Evolutionary conservation across 2,113 vertebrate species (phyloP), one percentile per base, ranked within the genome.

Genomic region (Sebastes schlegelii): DNA sequence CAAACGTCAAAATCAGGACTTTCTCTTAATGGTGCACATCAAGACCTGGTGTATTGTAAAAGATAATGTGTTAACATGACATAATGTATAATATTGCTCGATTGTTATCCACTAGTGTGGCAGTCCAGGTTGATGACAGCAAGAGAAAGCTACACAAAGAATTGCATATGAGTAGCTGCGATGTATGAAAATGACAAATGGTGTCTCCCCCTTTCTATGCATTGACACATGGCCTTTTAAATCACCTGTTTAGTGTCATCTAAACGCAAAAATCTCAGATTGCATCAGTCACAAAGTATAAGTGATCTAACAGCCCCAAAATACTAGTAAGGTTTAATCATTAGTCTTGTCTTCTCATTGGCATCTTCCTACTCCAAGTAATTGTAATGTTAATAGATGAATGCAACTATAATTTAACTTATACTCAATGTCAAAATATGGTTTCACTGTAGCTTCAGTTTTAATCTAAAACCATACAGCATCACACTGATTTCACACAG

Each of bases 131-230:
- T 5, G 14, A 16, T 69, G 77, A 40, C 21, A 86, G 67, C 26
- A 61, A 46, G 2, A 58, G 16, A 65, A 42, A 74, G 49, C 16
- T 6, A 12, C 12, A 83, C 40, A 65, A 84, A 68, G 3, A 48
- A 54, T 16, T 72, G 16, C 17, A 23, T 2, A 42, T n/a, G 40
- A 77, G 21, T 0, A 62, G 51, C 34, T 1, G 55, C 16, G 6
- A n/a, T n/a, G 14, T 42, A 3, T 45, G n/a, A n/a, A 63, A 71
- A 26, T 46, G 4, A 55, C 1, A 0, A 57, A 12, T 17, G 23
- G 14, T 8, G 3, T 5, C 34, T 34, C 16, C 7, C 6, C 58
- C 13, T 54, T 45, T 46, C 17, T 49, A 6, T 34, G 34, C n/a
- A 77, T 40, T 43, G 6, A 0, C 1, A 72, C 46, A 80, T 49